Conservation (phyloP, 2,797 vertebrate genomes). For the Morelia viridis region DNA sequence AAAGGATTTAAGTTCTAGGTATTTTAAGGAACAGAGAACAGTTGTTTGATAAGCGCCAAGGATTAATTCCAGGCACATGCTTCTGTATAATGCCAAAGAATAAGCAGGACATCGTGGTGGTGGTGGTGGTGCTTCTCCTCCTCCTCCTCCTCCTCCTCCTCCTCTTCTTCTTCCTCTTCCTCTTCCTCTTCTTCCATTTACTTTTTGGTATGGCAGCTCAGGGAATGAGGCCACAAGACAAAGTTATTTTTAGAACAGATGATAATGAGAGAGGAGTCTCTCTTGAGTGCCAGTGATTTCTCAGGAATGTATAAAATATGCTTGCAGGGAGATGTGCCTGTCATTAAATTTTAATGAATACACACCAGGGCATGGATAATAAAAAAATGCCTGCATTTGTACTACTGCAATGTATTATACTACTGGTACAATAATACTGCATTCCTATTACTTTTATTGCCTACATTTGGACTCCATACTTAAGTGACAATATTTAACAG, state of each 20-base stretch:
- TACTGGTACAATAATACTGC: neutral
- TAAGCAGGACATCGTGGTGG: neutral
- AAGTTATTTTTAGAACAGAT: slow-evolving; percentile 38
- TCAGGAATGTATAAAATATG: slow-evolving; percentile 34
- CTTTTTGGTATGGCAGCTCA: neutral
- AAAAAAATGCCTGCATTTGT: slow-evolving; percentile 42
- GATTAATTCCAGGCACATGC: neutral
- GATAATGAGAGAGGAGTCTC: neutral
- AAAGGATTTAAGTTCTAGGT: neutral
- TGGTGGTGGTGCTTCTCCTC: too few species aligned
- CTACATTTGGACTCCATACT: neutral
- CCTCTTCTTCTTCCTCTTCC: too few species aligned
- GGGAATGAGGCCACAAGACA: neutral
- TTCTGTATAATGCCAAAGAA: neutral
- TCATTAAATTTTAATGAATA: slow-evolving; percentile 56
- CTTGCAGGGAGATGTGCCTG: slow-evolving; percentile 13
- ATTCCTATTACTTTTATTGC: slow-evolving; percentile 51
- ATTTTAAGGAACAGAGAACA: neutral
- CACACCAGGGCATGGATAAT: slow-evolving; percentile 28
- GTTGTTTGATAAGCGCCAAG: neutral
- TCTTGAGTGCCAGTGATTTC: slow-evolving; percentile 42
- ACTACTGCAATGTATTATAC: slow-evolving; percentile 28
- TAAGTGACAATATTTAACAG: slow-evolving; percentile 8
- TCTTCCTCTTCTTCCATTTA: neutral
- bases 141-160: too few species aligned